phyloP scores from a whole-genome alignment of 2,888 invertebrate species.

The Agriopis marginaria region DNA sequence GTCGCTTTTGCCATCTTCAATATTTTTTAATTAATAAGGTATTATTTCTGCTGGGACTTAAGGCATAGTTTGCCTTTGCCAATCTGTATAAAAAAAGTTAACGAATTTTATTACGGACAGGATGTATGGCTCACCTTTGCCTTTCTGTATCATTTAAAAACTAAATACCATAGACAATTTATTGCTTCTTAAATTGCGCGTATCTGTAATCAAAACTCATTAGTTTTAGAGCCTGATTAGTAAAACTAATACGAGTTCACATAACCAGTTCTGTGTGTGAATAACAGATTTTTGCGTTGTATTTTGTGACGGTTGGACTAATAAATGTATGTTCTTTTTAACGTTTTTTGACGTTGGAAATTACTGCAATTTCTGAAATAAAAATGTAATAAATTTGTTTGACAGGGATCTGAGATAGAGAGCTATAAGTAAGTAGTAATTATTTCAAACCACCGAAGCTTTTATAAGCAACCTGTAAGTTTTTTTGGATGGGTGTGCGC shows the following conservation, averaged over 20 bases:
- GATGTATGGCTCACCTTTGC: not conserved
- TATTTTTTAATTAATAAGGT: not conserved
- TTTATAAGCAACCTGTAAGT: too few relatives aligned
- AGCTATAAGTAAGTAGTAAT: too few relatives aligned
- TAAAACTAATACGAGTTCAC: conserved; percentile 36
- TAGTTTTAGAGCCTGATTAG: conserved; percentile 28
- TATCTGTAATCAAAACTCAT: conserved; percentile 16
- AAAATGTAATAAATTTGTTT: not conserved
- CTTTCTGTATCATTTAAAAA: not conserved
- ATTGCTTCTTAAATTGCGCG: conserved; percentile 22
- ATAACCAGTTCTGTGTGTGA: conserved; percentile 40
- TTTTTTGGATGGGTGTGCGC: too few relatives aligned
- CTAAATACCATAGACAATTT: conserved; percentile 22
- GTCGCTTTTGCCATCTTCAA: not conserved
- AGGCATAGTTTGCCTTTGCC: too few relatives aligned
- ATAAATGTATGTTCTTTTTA: conserved; percentile 23
- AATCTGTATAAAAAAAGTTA: not conserved
- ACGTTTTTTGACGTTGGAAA: conserved; percentile 9
- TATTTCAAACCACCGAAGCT: too few relatives aligned
- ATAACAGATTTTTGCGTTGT: conserved; percentile 39
- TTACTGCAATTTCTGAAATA: not conserved
- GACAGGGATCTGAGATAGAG: not conserved
- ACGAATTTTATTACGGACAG: not conserved
- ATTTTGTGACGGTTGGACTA: conserved; percentile 37
- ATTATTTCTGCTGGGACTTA: too few relatives aligned